Base-by-base conservation (phyloP, 2,797 vertebrate species). In the Crypturellus tataupa region DNA sequence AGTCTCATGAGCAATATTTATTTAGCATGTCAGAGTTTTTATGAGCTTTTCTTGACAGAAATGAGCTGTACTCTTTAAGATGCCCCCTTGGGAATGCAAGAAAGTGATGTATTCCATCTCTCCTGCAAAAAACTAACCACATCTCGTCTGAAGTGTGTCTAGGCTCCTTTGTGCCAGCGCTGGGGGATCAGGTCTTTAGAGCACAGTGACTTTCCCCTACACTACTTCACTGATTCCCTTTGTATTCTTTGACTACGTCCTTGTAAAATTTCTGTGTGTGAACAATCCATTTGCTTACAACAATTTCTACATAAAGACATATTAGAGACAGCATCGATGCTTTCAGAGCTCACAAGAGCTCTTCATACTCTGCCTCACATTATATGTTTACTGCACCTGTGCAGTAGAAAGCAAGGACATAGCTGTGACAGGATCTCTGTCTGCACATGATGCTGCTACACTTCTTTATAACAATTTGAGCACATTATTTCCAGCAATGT, bases 31-130 rank as follows among this genome's bases (percentile, higher is more conserved):
- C 53, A 87, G 59, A 60, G 47, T 62, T 63, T 71, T 39, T 78
- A 82, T 65, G 39, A 46, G 44, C 29, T 87, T 82, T 75, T 37
- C 53, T 91, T 53, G 63, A 76, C 64, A 81, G 77, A 91, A 91
- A 77, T 80, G 51, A 77, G 23, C 29, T 58, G 47, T 81, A 56
- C 71, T 91, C 47, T 40, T 68, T 64, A 70, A 56, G 35, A 51
- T 77, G 24, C 64, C 31, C 64, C 37, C 46, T 77, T 86, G 44
- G 29, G 47, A 53, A 82, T 59, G 33, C 39, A 65, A 49, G 44
- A 29, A 55, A 76, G 55, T 73, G 63, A 63, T 69, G n/a, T 24
- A 71, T 82, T 77, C 68, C 27, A 53, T 76, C 27, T 39, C 29
- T 55, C 24, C 29, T 44, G 47, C 56, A 55, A 40, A 40, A 53